Percentiles rank a stretch among this genome's conserved stretches.
Conservation (phyloP, 2,888 invertebrate species). For the Criorhina ranunculi region DNA sequence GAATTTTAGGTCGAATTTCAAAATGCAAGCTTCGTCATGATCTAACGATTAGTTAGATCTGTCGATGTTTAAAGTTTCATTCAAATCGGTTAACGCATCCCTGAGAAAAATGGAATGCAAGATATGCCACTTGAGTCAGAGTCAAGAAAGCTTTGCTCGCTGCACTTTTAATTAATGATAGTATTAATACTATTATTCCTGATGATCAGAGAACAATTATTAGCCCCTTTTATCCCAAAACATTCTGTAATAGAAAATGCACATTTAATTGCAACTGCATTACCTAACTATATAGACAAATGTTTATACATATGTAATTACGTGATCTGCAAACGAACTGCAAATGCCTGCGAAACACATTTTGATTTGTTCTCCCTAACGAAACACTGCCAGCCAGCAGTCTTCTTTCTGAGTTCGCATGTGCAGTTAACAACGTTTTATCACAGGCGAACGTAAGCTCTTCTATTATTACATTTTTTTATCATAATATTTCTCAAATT, state of each 20-base stretch:
- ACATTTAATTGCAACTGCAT: conserved; percentile 9
- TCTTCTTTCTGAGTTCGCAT: conserved; percentile 57
- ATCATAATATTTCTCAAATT: conserved; percentile 38
- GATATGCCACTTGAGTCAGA: no score
- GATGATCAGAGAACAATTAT: no score
- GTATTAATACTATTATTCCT: no score
- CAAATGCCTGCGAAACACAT: conserved; percentile 33
- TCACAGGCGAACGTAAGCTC: conserved; percentile 65
- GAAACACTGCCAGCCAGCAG: conserved; percentile 43
- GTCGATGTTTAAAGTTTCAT: no score
- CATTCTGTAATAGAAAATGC: neutral
- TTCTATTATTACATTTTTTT: conserved; percentile 42
- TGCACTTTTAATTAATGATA: no score
- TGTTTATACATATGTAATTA: conserved; percentile 59
- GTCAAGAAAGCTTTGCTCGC: no score
- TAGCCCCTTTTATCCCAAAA: neutral
- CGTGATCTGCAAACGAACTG: conserved; percentile 49
- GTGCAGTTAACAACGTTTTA: conserved; percentile 66
- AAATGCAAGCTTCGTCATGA: no score
- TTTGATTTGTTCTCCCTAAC: conserved; percentile 46
- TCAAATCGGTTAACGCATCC: no score
- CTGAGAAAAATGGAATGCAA: no score
- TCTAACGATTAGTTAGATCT: no score
- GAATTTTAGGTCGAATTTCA: no score
- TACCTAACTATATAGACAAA: conserved; percentile 1